These are phyloP conservation scores for Agapostemon virescens DNA, from an alignment of 2,888 invertebrate genomes.

Conservation along the genomic window DNA sequence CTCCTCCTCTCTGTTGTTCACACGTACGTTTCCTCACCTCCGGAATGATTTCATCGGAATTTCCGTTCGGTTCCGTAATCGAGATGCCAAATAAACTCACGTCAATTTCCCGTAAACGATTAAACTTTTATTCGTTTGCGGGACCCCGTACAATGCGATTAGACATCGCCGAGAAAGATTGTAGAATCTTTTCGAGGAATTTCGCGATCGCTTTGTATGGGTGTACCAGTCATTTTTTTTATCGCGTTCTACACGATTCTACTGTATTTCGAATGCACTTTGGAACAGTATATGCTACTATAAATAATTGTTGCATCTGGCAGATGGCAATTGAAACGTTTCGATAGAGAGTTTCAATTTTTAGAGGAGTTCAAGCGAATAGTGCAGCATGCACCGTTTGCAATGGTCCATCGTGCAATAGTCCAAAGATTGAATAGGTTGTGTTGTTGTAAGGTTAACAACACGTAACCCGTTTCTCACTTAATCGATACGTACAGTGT, in stretches of 20 bases:
- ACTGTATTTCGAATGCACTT: constrained; percentile 4
- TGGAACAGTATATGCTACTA: neutral
- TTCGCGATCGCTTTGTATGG: neutral
- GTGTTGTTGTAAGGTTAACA: constrained; percentile 31
- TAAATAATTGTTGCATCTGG: neutral
- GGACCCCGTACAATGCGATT: neutral
- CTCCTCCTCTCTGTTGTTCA: neutral
- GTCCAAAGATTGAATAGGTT: constrained; percentile 5
- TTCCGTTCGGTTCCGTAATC: constrained; percentile 19
- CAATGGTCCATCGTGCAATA: neutral
- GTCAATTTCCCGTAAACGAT: constrained; percentile 32
- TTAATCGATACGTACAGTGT: constrained; percentile 27
- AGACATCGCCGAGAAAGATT: neutral
- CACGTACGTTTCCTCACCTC: constrained; percentile 13
- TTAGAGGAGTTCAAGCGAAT: neutral
- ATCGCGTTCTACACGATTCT: neutral
- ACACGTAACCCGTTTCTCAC: constrained; percentile 27
- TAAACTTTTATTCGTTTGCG: neutral
- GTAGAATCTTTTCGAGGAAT: neutral
- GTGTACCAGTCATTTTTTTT: neutral
- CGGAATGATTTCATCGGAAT: constrained; percentile 43
- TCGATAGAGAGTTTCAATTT: neutral
- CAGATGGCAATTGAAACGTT: neutral
- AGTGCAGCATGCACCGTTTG: neutral
- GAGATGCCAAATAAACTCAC: constrained; percentile 25